phyloP scores from a whole-genome alignment of 2,888 invertebrate genomes.

The Acleris literana region DNA sequence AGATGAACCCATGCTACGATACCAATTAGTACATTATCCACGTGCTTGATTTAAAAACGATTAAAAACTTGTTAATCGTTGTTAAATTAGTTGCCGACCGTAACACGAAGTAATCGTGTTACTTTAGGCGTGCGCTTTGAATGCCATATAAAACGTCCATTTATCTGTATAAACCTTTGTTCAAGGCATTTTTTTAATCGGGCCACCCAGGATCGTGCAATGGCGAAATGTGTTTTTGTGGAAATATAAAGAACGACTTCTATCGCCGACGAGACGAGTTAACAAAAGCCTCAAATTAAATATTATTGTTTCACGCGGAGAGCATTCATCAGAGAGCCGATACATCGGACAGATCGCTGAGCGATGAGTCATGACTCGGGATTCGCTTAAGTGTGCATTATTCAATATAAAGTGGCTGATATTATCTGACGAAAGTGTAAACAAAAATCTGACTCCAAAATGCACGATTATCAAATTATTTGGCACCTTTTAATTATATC shows the following conservation, averaged over 20 bases:
- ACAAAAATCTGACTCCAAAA: no score
- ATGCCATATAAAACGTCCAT: no score
- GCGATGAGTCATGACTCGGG: constrained; percentile 2
- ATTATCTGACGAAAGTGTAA: not conserved
- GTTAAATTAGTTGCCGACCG: constrained; percentile 2
- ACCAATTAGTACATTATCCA: constrained; percentile 5
- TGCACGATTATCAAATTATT: no score
- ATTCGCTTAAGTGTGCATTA: constrained; percentile 2
- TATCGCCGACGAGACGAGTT: not conserved
- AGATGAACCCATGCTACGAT: not conserved
- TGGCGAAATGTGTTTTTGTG: not conserved
- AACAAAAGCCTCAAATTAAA: constrained; percentile 1
- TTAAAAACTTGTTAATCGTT: constrained; percentile 10
- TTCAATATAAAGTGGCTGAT: not conserved
- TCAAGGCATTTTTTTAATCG: not conserved
- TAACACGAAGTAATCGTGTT: constrained; percentile 12
- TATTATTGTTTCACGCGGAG: constrained; percentile 4
- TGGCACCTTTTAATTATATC: no score
- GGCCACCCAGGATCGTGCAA: not conserved
- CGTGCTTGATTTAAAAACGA: not conserved
- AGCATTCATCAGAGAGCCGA: not conserved
- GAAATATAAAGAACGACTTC: not conserved
- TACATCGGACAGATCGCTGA: not conserved
- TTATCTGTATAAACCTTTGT: no score
- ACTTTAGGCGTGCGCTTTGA: not conserved